Evolutionary conservation across 2,888 invertebrate genomes (phyloP).

Genomic region (Trichacis sp.): DNA sequence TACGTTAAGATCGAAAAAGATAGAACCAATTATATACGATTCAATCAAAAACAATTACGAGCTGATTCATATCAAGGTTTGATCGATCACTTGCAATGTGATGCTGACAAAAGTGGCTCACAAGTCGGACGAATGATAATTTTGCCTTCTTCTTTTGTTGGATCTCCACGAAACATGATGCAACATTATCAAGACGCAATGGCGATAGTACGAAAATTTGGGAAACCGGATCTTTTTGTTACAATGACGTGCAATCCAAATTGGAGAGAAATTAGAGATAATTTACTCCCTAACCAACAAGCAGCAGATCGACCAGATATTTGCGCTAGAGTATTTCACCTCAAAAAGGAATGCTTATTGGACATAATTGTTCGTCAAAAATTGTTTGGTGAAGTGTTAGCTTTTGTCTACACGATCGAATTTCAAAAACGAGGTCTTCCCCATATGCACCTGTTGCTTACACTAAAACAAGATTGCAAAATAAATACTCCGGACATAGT

Average conservation of each 20-base stretch:
- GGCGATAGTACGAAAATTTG: no score
- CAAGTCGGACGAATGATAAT: no score
- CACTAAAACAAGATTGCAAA: conserved; percentile 30
- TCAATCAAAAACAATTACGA: conserved; percentile 23
- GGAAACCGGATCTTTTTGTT: no score
- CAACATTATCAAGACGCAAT: no score
- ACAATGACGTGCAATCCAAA: no score
- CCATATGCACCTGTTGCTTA: conserved; percentile 10
- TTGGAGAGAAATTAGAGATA: conserved; percentile 32
- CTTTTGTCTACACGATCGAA: conserved; percentile 24
- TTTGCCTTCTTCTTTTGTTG: no score
- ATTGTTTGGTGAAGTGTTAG: no score
- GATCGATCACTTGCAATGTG: conserved; percentile 19
- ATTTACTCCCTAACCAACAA: conserved; percentile 26
- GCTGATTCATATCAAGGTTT: conserved; percentile 30
- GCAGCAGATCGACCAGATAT: no score
- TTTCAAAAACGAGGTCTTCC: no score
- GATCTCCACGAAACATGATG: no score
- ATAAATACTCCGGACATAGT: conserved; percentile 37
- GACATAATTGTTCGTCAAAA: conserved; percentile 25
- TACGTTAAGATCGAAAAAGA: conserved; percentile 31
- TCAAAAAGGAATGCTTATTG: conserved; percentile 23
- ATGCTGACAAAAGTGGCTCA: conserved; percentile 10
- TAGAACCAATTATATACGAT: conserved; percentile 24
- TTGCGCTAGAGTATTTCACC: conserved; percentile 24